Base-by-base conservation (phyloP, 1,140 invertebrate genomes). In the Harpegnathos saltator region DNA sequence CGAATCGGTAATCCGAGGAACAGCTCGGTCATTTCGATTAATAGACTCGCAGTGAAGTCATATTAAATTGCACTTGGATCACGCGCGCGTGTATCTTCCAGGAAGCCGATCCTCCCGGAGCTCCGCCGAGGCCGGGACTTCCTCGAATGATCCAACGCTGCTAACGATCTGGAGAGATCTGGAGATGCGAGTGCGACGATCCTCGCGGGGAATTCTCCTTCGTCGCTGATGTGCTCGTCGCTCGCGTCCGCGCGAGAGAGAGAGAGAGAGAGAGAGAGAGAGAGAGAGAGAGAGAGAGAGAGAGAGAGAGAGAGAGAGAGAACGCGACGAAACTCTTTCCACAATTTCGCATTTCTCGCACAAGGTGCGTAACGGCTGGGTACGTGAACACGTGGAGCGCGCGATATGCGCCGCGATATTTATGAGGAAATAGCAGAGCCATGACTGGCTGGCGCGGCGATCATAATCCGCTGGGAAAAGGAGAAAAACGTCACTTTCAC, bases 401-500 rank as follows among this genome's bases (percentile, higher is more conserved):
- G n/a, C n/a, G n/a, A n/a, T n/a, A n/a, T n/a, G n/a, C 33, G 56
- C 17, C 38, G 52, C 48, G 83, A 81, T 81, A 69, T 69, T 56
- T 48, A 22, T 50, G 54, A 72, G 19, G 38, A 73, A 82, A 84
- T 82, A 82, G 59, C 77, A 54, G 15, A 33, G 12, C 19, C 59
- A 33, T 82, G 83, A 84, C 63, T 66, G 48, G 75, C 48, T 58
- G n/a, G n/a, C 38, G 29, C 44, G 24, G 61, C 11, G 73, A 65
- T 80, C 52, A 58, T 58, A 66, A 78, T 77, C 26, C 33, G 56
- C 29, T 44, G 9, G 15, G 52, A 75, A 83, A 85, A 83, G 15
- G 52, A 75, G 75, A 85, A 83, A 83, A 69, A 75, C 54, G 63
- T 68, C 33, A 48, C 78, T 85, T 85, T 85, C 81, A 71, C 84